These are phyloP conservation scores for Diadema setosum DNA, from an alignment of 35 echinoderm and acorn worm species.

Conservation along the genomic window DNA sequence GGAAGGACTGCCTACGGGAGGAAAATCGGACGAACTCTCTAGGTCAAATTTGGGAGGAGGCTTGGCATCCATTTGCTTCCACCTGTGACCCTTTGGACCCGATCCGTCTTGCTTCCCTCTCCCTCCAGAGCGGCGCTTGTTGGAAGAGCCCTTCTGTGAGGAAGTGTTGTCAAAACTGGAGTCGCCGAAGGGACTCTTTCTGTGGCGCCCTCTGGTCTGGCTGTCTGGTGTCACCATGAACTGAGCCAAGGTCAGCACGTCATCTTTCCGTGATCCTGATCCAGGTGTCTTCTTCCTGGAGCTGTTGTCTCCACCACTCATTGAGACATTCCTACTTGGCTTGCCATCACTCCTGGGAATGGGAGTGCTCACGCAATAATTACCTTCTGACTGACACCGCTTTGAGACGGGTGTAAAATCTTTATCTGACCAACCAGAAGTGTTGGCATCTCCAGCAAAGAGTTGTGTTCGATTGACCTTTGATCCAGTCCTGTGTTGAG, in stretches of 20 bases:
- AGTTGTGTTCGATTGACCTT: conserved; percentile 7
- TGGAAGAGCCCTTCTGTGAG: not conserved
- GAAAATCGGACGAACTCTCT: conserved; percentile 31
- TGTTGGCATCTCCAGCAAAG: not conserved
- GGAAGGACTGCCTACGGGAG: conserved; percentile 34
- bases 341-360: not conserved
- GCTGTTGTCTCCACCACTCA: not conserved
- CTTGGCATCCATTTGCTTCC: not conserved
- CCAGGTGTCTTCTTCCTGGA: conserved; percentile 6
- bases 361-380: not conserved
- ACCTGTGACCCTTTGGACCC: not conserved
- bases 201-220: not conserved
- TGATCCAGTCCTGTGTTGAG: not conserved
- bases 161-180: not conserved
- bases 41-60: conserved; percentile 20
- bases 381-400: not conserved
- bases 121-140: conserved; percentile 16
- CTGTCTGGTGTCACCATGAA: conserved; percentile 13
- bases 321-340: not conserved
- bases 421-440: not conserved
- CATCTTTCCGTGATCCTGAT: not conserved
- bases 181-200: not conserved
- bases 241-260: not conserved
- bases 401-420: not conserved
- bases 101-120: conserved; percentile 12